A percentile compares a stretch with the other conserved stretches of the same genome.
phyloP scores from a whole-genome alignment of 2,113 vertebrate genomes.

The Nymphicus hollandicus region DNA sequence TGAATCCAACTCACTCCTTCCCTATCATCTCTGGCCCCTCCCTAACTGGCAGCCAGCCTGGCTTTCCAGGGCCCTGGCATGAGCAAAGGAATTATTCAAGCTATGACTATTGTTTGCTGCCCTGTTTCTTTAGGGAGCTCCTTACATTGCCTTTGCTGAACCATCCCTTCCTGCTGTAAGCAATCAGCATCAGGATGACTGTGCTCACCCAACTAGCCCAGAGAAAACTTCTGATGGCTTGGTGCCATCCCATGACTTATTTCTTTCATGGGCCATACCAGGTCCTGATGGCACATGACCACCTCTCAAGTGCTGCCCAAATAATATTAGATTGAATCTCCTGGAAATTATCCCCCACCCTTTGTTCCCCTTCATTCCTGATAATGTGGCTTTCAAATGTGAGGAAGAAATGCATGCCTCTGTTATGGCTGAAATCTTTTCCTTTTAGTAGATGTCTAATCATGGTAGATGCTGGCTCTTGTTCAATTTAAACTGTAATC shows the following conservation, averaged over 20 bases:
- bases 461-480: not conserved
- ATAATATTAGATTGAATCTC: not conserved
- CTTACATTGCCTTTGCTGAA: not conserved
- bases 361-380: not conserved
- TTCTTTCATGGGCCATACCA: not conserved
- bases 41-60: not conserved
- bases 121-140: not conserved
- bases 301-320: not conserved
- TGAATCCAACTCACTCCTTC: not conserved
- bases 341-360: rapidly evolving
- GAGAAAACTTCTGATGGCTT: not conserved
- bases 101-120: not conserved
- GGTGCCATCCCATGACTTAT: not conserved
- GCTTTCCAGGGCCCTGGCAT: not conserved
- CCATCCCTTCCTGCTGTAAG: not conserved
- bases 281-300: not conserved
- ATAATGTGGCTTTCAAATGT: not conserved
- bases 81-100: not conserved
- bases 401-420: not conserved
- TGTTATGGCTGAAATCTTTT: not conserved
- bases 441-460: not conserved
- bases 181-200: not conserved
- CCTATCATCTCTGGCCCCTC: not conserved
- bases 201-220: not conserved
- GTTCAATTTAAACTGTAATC: not conserved